A percentile compares a stretch with the other conserved stretches of the same genome.
phyloP scores from a whole-genome alignment of 2,113 vertebrate genomes.

The Anhinga rufa region DNA sequence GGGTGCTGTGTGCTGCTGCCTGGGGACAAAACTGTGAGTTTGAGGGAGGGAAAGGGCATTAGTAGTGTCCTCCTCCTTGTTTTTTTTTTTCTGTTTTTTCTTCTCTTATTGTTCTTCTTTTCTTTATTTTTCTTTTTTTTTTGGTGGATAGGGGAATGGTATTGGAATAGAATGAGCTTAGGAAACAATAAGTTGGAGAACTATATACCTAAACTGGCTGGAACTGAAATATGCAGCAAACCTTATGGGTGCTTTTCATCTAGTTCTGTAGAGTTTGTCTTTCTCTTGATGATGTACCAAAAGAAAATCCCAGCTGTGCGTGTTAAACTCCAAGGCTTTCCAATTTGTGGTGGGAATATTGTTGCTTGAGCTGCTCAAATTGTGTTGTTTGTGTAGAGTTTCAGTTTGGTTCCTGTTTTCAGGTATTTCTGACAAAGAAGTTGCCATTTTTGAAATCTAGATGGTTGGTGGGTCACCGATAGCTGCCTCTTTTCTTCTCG shows the following conservation, averaged over 20 bases:
- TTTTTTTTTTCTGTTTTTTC: too few species aligned
- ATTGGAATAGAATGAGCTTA: background rate
- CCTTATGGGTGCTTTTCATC: background rate
- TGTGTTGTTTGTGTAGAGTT: background rate
- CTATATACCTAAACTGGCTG: background rate
- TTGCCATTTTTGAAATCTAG: too few species aligned
- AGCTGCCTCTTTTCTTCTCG: background rate
- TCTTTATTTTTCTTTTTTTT: background rate
- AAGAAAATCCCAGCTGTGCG: background rate
- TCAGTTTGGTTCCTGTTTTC: background rate
- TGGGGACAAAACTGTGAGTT: background rate
- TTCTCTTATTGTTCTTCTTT: too few species aligned
- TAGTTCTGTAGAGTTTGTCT: background rate
- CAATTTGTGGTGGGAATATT: background rate
- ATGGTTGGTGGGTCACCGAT: background rate
- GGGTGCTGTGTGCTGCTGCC: background rate
- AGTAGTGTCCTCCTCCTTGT: background rate
- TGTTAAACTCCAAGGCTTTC: background rate
- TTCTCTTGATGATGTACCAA: background rate
- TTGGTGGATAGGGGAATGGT: background rate
- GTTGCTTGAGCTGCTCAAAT: background rate
- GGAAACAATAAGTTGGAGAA: background rate
- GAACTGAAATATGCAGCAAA: background rate
- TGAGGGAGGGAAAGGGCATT: background rate
- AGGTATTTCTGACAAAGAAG: background rate